Conservation (phyloP, 2,888 invertebrate species). For the Laothoe populi region DNA sequence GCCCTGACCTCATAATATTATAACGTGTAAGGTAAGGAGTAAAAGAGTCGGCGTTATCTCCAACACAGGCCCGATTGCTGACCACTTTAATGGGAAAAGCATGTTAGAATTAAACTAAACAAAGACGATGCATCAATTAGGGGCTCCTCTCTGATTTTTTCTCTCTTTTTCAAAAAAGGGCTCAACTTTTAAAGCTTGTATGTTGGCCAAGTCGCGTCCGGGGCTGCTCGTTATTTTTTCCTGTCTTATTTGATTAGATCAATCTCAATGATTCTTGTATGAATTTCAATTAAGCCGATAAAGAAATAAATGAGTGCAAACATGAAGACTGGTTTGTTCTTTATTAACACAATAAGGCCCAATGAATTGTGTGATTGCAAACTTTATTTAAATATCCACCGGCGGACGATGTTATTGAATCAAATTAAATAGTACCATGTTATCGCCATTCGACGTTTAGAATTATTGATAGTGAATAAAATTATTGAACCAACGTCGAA, state of each 20-base stretch:
- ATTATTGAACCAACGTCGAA: background rate
- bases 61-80: conserved; percentile 77
- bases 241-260: conserved; percentile 79
- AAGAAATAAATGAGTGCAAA: conserved; percentile 72
- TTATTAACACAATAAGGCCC: conserved; percentile 22
- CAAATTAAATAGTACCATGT: conserved; percentile 1
- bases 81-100: conserved; percentile 85
- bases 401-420: conserved; percentile 4
- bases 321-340: conserved; percentile 27
- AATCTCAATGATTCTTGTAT: conserved; percentile 80
- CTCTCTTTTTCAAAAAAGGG: conserved; percentile 69
- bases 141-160: conserved; percentile 69
- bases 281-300: conserved; percentile 79
- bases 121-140: conserved; percentile 86
- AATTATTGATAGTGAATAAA: conserved; percentile 6
- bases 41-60: conserved; percentile 82
- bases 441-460: conserved; percentile 13
- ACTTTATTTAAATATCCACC: background rate
- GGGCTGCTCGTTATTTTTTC: conserved; percentile 76
- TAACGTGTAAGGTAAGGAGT: conserved; percentile 83
- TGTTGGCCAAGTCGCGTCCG: conserved; percentile 72
- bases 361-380: conserved; percentile 18
- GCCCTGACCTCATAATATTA: conserved; percentile 77
- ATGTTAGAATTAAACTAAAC: conserved; percentile 86
- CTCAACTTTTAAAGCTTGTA: conserved; percentile 79